Evolutionary conservation across 1,140 invertebrate genomes (phyloP), one percentile per base, ranked within the genome.

Genomic region (Drepana arcuata): DNA sequence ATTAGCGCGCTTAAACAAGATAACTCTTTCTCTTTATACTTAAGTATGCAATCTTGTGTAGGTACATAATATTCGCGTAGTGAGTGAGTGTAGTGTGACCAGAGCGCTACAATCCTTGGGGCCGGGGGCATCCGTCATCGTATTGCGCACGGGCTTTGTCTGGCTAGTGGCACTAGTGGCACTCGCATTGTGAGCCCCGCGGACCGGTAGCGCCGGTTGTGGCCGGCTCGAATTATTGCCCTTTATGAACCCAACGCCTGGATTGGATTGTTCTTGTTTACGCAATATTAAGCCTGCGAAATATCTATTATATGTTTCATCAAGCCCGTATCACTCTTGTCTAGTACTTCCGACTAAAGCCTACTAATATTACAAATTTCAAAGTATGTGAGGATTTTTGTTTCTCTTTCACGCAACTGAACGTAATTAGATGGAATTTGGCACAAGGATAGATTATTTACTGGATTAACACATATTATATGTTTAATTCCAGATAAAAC

Each of bases 151-250:
- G 21, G 32, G 45, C 44, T 65, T 69, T 67, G 54, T 71, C 42
- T 49, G 45, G 45, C 30, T 38, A 30, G n/a, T n/a, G n/a, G n/a
- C n/a, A n/a, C n/a, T n/a, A n/a, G n/a, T n/a, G n/a, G n/a, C n/a
- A n/a, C n/a, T n/a, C n/a, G 51, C 37, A 59, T 50, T 57, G 49
- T 62, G 43, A 21, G 10, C n/a, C 18, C 18, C 9, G 12, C 34
- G 48, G 58, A 67, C 63, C 52, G 58, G 63, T 67, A 69, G 68
- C 65, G 50, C 63, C 58, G 49, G 60, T 60, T 56, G 32, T 39
- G 39, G 4, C 24, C 2, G 41, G 43, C 54, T 63, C 48, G 30
- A 50, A 57, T 65, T 65, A 63, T 52, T 57, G 41, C 65, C 57
- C 56, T 60, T 66, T 70, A 54, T 52, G 15, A 39, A 39, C 30